These are phyloP conservation scores for Drosophila engyochracea DNA, from an alignment of 2,888 invertebrate species.

Conservation along the genomic window DNA sequence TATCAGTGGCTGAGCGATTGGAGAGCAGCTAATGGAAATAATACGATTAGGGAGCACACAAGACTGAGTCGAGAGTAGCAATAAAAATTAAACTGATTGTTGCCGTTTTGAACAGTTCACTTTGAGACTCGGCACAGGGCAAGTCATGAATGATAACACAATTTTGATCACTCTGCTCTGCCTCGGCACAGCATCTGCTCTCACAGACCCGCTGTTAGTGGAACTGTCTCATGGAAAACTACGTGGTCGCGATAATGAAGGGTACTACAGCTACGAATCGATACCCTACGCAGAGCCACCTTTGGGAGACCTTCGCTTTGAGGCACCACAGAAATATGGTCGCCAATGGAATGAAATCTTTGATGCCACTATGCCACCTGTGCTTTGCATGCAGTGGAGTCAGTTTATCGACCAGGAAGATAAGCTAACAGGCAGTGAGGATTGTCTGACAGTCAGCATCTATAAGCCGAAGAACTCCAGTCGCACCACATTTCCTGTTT, in stretches of 20 bases:
- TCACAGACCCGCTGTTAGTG: conserved; percentile 54
- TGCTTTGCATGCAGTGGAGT: conserved; percentile 88
- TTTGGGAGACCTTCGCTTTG: conserved; percentile 88
- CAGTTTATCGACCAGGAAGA: conserved; percentile 82
- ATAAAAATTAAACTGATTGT: not conserved
- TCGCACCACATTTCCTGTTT: conserved; percentile 86
- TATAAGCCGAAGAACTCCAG: conserved; percentile 86
- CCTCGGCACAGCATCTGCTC: conserved; percentile 3
- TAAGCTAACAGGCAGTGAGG: conserved; percentile 87
- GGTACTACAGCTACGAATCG: conserved; percentile 88
- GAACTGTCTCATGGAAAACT: conserved; percentile 72
- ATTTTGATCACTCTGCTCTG: conserved; percentile 5
- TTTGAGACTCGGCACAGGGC: not conserved
- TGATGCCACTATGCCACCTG: conserved; percentile 87
- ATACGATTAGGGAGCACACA: not conserved
- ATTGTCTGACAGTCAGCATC: conserved; percentile 89
- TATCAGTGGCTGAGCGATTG: not conserved
- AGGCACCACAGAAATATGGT: conserved; percentile 79
- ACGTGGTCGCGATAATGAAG: conserved; percentile 69
- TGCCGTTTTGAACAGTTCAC: conserved; percentile 13
- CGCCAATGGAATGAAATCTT: conserved; percentile 67
- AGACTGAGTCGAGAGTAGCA: not conserved
- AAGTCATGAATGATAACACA: conserved; percentile 19
- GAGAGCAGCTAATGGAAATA: not conserved
- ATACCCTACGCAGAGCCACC: conserved; percentile 90